Percentiles rank a stretch among this genome's conserved stretches.
Conservation (phyloP, 2,888 invertebrate species). For the Fragum fragum region DNA sequence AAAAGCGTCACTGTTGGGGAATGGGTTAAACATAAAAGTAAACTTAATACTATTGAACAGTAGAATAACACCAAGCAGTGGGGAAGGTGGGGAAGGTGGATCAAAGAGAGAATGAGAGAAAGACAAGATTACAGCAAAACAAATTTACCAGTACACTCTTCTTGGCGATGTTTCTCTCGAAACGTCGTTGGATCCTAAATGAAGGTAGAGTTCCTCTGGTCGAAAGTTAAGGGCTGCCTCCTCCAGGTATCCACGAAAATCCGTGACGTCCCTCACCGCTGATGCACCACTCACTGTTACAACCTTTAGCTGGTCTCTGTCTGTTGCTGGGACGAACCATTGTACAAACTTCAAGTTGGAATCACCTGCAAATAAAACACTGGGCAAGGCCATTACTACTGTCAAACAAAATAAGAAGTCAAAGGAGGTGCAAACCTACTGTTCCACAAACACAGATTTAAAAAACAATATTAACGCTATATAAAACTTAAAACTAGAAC, state of each 20-base stretch:
- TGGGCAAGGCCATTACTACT: not conserved
- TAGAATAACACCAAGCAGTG: too few relatives aligned
- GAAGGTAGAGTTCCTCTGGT: not conserved
- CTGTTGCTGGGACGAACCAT: slow-evolving; percentile 4
- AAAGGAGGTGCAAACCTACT: too few relatives aligned
- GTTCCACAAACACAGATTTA: too few relatives aligned
- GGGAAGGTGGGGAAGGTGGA: too few relatives aligned
- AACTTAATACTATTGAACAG: too few relatives aligned
- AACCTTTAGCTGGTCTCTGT: not conserved
- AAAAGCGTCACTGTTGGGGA: too few relatives aligned
- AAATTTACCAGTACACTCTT: slow-evolving; percentile 2
- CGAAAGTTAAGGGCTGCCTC: not conserved
- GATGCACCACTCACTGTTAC: not conserved
- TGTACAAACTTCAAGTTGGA: slow-evolving; percentile 8
- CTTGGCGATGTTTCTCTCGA: not conserved
- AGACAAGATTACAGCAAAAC: too few relatives aligned
- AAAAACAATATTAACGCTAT: too few relatives aligned
- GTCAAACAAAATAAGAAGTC: too few relatives aligned
- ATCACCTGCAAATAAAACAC: not conserved
- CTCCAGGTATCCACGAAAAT: not conserved
- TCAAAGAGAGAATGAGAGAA: too few relatives aligned
- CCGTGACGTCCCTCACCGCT: not conserved
- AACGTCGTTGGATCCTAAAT: not conserved
- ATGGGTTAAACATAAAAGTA: too few relatives aligned
- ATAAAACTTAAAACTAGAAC: too few relatives aligned